phyloP scores from a whole-genome alignment of 2,888 invertebrate species.

The Lepas anatifera region DNA sequence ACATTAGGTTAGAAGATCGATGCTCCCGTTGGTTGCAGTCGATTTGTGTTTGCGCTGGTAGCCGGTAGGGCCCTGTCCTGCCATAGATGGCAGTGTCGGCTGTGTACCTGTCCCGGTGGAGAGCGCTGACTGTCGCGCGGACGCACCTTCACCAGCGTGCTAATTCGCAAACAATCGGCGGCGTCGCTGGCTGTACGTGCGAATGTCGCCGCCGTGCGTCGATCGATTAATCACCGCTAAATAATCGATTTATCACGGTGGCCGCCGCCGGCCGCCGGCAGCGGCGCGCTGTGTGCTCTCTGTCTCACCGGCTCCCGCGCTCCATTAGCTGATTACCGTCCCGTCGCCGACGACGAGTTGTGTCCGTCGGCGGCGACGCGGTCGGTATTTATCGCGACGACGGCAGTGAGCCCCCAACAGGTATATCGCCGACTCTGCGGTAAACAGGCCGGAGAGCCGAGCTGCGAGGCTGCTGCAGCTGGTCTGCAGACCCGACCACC shows the following conservation, averaged over 20 bases:
- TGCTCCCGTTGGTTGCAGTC: no score
- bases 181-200: background rate
- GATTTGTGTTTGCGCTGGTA: no score
- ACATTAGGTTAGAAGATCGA: no score
- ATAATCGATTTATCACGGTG: slow-evolving; percentile 5
- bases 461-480: no score
- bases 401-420: background rate
- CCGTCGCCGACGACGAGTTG: background rate
- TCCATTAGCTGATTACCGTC: slow-evolving; percentile 1
- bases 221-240: slow-evolving; percentile 6
- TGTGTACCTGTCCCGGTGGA: no score
- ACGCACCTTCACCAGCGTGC: no score
- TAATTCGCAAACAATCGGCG: no score
- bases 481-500: no score
- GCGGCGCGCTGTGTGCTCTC: background rate
- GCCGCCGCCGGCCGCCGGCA: background rate
- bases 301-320: background rate
- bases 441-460: no score
- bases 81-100: no score
- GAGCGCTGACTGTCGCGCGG: no score
- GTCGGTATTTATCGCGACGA: background rate
- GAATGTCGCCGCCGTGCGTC: background rate
- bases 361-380: background rate
- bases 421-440: background rate
- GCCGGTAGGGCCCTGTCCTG: no score